Evolutionary conservation across 2,797 vertebrate species (phyloP).

Genomic region (Oryzias sinensis): DNA sequence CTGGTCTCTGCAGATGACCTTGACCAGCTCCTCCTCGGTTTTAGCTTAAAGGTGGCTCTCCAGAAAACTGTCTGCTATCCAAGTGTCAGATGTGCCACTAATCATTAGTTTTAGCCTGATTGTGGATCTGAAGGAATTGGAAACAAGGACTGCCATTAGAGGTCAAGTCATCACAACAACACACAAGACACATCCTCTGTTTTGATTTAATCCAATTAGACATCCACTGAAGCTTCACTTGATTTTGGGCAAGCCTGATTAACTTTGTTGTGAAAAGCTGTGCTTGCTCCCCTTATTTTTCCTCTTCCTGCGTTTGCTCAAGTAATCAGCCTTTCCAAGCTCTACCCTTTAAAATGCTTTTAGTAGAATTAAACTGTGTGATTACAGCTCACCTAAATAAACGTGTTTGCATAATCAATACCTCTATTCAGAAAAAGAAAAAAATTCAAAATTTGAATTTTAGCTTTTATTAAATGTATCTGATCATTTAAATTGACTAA

Average conservation of each 20-base stretch:
- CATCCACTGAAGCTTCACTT: slow-evolving; percentile 72
- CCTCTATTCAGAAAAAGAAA: background rate
- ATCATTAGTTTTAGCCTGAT: slow-evolving; percentile 70
- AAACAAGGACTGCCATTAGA: slow-evolving; percentile 64
- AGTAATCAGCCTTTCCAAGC: slow-evolving; percentile 37
- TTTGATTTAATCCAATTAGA: slow-evolving; percentile 79
- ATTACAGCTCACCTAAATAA: slow-evolving; percentile 12
- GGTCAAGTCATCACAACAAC: slow-evolving; percentile 71
- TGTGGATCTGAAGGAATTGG: slow-evolving; percentile 68
- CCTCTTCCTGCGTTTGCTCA: slow-evolving; percentile 48
- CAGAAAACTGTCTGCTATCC: slow-evolving; percentile 58
- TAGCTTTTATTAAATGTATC: background rate
- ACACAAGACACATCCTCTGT: slow-evolving; percentile 67
- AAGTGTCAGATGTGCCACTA: slow-evolving; percentile 67
- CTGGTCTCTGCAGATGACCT: slow-evolving; percentile 62
- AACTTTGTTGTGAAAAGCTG: slow-evolving; percentile 67
- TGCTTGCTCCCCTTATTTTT: slow-evolving; percentile 57
- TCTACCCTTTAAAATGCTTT: slow-evolving; percentile 25
- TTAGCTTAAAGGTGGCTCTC: slow-evolving; percentile 68
- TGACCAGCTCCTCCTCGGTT: slow-evolving; percentile 65
- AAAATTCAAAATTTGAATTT: slow-evolving; percentile 1
- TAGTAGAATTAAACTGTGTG: slow-evolving; percentile 5
- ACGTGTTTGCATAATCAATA: slow-evolving; percentile 15
- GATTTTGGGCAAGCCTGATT: slow-evolving; percentile 74
- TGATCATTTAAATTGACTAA: too few relatives aligned